These are phyloP conservation scores for Thereva unica DNA, from an alignment of 2,888 invertebrate genomes.

Conservation along the genomic window DNA sequence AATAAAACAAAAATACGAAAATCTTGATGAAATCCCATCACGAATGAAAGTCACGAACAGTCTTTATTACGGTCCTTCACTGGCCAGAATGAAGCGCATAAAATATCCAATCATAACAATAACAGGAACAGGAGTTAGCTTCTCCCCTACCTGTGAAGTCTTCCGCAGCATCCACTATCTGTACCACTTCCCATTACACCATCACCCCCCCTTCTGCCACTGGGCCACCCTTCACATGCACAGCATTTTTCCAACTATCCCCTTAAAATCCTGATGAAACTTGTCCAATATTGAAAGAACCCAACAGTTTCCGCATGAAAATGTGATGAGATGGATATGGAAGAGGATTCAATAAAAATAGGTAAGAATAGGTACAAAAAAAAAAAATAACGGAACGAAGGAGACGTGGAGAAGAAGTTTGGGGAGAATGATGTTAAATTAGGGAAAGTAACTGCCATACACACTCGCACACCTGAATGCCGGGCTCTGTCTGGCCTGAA, in stretches of 20 bases:
- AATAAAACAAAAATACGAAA: neutral
- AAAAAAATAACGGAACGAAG: neutral
- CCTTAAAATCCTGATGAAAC: slow-evolving; percentile 39
- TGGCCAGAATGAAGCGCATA: slow-evolving; percentile 40
- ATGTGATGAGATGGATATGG: slow-evolving; percentile 41
- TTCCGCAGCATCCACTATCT: neutral
- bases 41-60: slow-evolving; percentile 41
- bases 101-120: slow-evolving; percentile 43
- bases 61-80: slow-evolving; percentile 41
- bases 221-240: no score
- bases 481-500: slow-evolving; percentile 13
- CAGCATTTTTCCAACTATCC: no score
- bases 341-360: slow-evolving; percentile 23
- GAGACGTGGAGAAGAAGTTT: neutral
- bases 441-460: neutral
- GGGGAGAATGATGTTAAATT: neutral
- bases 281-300: slow-evolving; percentile 40
- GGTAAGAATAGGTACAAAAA: slow-evolving; percentile 3
- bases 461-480: neutral
- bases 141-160: slow-evolving; percentile 18
- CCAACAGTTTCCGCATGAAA: slow-evolving; percentile 39
- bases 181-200: no score
- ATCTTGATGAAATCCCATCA: slow-evolving; percentile 37
- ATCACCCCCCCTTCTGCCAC: no score
- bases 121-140: slow-evolving; percentile 36